A percentile compares a stretch with the other conserved stretches of the same genome.
Evolutionary conservation across 2,113 vertebrate genomes (phyloP).

Genomic region (Dicentrarchus labrax): DNA sequence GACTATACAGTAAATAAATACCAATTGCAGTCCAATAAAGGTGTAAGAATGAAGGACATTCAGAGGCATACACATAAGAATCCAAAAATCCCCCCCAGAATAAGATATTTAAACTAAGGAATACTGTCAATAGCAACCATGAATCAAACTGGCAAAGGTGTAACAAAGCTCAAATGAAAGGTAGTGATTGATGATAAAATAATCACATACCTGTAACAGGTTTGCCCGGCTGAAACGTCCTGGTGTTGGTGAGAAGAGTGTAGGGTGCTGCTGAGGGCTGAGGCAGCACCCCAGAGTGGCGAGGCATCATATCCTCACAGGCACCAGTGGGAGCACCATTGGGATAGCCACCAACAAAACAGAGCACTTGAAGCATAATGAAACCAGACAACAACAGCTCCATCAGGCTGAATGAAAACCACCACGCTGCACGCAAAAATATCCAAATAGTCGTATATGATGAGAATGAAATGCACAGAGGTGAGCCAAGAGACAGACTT

Average conservation of each 20-base stretch:
- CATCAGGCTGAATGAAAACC: constrained; percentile 24
- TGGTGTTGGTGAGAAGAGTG: constrained; percentile 29
- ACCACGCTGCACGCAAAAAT: not conserved
- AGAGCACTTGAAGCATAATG: constrained; percentile 25
- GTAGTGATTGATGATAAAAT: too few species aligned
- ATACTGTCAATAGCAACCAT: not conserved
- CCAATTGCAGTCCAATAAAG: too few species aligned
- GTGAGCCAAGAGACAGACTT: not conserved
- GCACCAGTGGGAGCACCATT: too few species aligned
- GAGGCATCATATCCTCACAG: too few species aligned
- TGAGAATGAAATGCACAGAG: not conserved
- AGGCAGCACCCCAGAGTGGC: too few species aligned
- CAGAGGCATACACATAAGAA: too few species aligned
- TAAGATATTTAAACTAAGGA: not conserved
- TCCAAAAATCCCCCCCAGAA: not conserved
- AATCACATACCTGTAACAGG: constrained; percentile 41
- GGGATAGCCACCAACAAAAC: constrained; percentile 9
- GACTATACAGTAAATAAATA: too few species aligned
- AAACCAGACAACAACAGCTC: constrained; percentile 23
- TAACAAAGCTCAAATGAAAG: not conserved
- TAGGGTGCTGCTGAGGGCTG: constrained; percentile 40
- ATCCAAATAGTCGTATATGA: not conserved
- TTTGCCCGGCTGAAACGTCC: constrained; percentile 24
- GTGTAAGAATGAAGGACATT: too few species aligned
- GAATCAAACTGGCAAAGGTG: not conserved